Conservation (phyloP, 2,113 vertebrate genomes). For the Xerus inauris region DNA sequence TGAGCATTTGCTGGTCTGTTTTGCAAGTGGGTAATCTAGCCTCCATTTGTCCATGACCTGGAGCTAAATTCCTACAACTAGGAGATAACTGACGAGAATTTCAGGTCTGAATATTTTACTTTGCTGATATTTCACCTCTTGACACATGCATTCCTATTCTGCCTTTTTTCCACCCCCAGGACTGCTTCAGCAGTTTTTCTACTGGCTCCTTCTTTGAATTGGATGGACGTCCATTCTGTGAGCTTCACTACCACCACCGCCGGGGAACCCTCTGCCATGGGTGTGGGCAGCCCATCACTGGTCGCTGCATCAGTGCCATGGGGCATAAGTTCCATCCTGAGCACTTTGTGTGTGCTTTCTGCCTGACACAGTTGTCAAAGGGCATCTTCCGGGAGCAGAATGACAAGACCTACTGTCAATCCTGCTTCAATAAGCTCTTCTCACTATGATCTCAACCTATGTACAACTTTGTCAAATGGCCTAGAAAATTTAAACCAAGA, state of each 20-base stretch:
- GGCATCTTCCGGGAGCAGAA: conserved; percentile 90
- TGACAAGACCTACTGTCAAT: conserved; percentile 90
- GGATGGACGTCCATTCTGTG: conserved; percentile 91
- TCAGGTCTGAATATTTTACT: neutral
- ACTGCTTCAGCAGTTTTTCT: conserved; percentile 89
- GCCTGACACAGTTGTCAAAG: conserved; percentile 91
- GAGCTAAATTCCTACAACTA: neutral
- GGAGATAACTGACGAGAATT: neutral
- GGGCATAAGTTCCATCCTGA: conserved; percentile 93
- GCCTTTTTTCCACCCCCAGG: conserved; percentile 83
- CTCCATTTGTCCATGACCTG: neutral
- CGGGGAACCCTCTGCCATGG: conserved; percentile 90
- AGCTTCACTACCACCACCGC: conserved; percentile 91
- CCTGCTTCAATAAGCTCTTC: conserved; percentile 92
- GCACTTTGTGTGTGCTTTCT: conserved; percentile 95
- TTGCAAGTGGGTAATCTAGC: neutral
- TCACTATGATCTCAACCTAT: neutral
- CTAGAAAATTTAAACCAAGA: neutral
- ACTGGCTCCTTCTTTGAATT: conserved; percentile 91
- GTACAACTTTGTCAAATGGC: too few relatives aligned
- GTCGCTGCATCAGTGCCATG: conserved; percentile 91
- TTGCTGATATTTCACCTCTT: neutral
- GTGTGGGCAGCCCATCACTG: conserved; percentile 87
- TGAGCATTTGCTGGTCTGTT: neutral
- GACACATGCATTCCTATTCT: neutral